A percentile compares a stretch with the other conserved stretches of the same genome.
These are phyloP conservation scores for Taxidea taxus DNA, from an alignment of 2,113 vertebrate species.

Conservation along the genomic window DNA sequence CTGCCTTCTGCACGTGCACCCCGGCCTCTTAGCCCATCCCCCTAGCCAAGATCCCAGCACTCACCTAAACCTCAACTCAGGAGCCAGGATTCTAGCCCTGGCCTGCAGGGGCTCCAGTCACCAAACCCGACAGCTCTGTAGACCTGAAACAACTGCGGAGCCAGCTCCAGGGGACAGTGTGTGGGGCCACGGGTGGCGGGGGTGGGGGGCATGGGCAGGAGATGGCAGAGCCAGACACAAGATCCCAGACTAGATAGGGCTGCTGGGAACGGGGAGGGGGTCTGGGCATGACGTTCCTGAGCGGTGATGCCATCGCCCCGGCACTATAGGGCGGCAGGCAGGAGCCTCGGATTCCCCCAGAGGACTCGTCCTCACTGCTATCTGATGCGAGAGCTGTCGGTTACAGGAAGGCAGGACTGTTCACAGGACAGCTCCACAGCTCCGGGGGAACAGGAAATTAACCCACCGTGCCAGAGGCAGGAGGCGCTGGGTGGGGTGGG, in stretches of 20 bases:
- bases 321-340: not conserved
- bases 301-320: slow-evolving; percentile 24
- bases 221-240: slow-evolving; percentile 56
- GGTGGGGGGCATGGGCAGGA: not conserved
- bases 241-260: slow-evolving; percentile 67
- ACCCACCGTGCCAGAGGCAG: not conserved
- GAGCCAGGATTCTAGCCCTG: not conserved
- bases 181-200: not conserved
- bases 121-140: not conserved
- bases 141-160: not conserved
- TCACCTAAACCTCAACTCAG: not conserved
- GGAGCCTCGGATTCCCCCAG: slow-evolving; percentile 38
- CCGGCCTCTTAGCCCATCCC: not conserved
- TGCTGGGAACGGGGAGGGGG: not conserved
- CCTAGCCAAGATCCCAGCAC: not conserved
- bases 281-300: not conserved
- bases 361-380: not conserved
- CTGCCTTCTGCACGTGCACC: not conserved
- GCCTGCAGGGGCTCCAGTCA: not conserved
- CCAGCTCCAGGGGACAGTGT: not conserved
- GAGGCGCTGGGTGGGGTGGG: not conserved
- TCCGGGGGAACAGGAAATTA: slow-evolving; percentile 35
- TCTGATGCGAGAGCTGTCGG: slow-evolving; percentile 46
- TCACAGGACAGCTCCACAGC: slow-evolving; percentile 9
- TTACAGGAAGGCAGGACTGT: slow-evolving; percentile 28